Evolutionary conservation across 2,888 invertebrate genomes (phyloP), one percentile per base, ranked within the genome.

Genomic region (Drosophila putrida): DNA sequence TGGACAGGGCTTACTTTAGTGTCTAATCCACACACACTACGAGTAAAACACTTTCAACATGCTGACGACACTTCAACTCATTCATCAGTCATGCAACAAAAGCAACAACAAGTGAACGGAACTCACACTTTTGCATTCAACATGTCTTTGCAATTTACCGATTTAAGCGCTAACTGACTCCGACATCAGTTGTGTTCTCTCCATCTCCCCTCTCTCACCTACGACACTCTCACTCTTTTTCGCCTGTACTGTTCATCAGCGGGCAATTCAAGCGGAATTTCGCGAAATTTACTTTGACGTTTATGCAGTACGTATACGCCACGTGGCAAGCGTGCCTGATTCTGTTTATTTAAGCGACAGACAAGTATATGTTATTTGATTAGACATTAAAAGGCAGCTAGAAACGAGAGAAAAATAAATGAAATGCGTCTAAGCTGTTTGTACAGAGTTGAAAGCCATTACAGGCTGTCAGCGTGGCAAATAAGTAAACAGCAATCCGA

Each of bases 121-220:
- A 58, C 72, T 58, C 66, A 61, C 68, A 50, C 78, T 68, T 62
- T 38, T 72, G 57, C 43, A 69, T 77, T 65, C 79, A 82, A 89
- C 88, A 87, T 86, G 85, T 89, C 88, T 86, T 86, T 82, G 88
- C 85, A 89, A 86, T 89, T 86, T 86, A 75, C 78, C 82, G 88
- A 85, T 87, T 85, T 78, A 71, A 64, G 70, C 61, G 59, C 71
- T 84, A 81, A 82, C 78, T 80, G 78, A 69, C 70, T 55, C 67
- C 67, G 82, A 74, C 85, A 76, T 73, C 44, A 65, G 49, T 61
- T 61, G 50, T 51, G 4, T 62, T 46, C 33, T 39, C 27, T 9
- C 25, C 31, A 4, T 27, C 38, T 41, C 20, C 5, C 20, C 20
- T 20, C 20, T 41, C 4, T 20, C 0, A 10, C 15, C 4, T 20